These are phyloP conservation scores for Steinernema khuongi DNA, from an alignment of 1,140 invertebrate genomes.

Conservation along the genomic window DNA sequence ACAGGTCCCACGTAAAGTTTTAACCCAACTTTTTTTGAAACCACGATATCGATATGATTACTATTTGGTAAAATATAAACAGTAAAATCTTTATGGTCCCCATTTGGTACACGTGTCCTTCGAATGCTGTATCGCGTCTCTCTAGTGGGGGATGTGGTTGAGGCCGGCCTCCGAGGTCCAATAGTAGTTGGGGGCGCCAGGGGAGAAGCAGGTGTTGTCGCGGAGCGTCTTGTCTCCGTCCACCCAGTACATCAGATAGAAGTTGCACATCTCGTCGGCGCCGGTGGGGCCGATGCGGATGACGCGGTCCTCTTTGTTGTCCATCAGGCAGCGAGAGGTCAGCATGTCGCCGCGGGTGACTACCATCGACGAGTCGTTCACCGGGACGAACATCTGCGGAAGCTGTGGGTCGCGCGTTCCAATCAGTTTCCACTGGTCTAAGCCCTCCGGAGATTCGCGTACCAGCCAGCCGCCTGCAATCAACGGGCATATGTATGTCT, in stretches of 20 bases:
- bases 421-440: slow-evolving; percentile 73
- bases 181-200: slow-evolving; percentile 69
- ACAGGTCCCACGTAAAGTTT: too few species aligned
- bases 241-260: slow-evolving; percentile 97
- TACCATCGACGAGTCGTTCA: slow-evolving; percentile 64
- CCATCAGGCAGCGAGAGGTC: slow-evolving; percentile 79
- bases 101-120: slow-evolving; percentile 15
- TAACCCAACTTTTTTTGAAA: too few species aligned
- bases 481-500: too few species aligned
- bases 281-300: slow-evolving; percentile 68
- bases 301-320: slow-evolving; percentile 66
- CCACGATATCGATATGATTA: background rate
- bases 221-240: slow-evolving; percentile 72
- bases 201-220: slow-evolving; percentile 78
- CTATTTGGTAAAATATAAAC: slow-evolving; percentile 21
- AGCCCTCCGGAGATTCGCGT: slow-evolving; percentile 58
- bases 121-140: background rate
- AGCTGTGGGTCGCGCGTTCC: slow-evolving; percentile 84
- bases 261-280: slow-evolving; percentile 98
- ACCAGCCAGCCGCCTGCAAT: background rate
- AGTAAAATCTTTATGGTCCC: slow-evolving; percentile 14
- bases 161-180: slow-evolving; percentile 68
- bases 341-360: slow-evolving; percentile 70
- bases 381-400: slow-evolving; percentile 88
- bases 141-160: slow-evolving; percentile 71